A percentile compares a stretch with the other conserved stretches of the same genome.
phyloP scores from a whole-genome alignment of 2,797 vertebrate species.

The Kryptolebias ocellatus region DNA sequence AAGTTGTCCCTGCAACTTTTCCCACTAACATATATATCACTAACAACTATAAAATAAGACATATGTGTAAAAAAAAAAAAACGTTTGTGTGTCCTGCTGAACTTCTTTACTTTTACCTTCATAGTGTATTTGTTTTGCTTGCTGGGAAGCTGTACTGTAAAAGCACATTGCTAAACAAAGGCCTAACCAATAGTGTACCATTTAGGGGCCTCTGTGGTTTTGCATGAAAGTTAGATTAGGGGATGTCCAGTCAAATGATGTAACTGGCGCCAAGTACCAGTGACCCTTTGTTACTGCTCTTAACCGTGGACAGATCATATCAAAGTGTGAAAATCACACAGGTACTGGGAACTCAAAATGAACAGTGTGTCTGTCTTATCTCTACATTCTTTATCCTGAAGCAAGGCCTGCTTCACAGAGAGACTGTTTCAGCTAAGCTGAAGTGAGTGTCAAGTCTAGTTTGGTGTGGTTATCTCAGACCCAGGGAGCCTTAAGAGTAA shows the following conservation, averaged over 20 bases:
- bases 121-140: conserved; percentile 11
- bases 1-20: conserved; percentile 68
- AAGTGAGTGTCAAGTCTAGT: conserved; percentile 50
- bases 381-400: conserved; percentile 32
- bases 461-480: conserved; percentile 72
- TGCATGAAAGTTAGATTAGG: conserved; percentile 42
- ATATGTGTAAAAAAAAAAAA: conserved; percentile 46
- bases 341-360: conserved; percentile 45
- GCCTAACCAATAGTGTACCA: conserved; percentile 28
- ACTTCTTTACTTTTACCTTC: conserved; percentile 33
- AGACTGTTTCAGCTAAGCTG: conserved; percentile 46
- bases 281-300: conserved; percentile 58
- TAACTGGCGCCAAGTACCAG: conserved; percentile 56
- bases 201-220: conserved; percentile 44
- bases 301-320: conserved; percentile 63
- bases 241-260: conserved; percentile 62
- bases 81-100: conserved; percentile 32
- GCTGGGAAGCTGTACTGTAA: conserved; percentile 58
- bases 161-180: conserved; percentile 26
- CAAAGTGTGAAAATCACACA: conserved; percentile 51
- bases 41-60: conserved; percentile 44
- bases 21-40: conserved; percentile 59
- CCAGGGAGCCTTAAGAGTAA: conserved; percentile 74
- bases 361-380: conserved; percentile 60
- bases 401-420: conserved; percentile 33